phyloP scores from a whole-genome alignment of 2,888 invertebrate genomes.

The Bombyx huttoni region DNA sequence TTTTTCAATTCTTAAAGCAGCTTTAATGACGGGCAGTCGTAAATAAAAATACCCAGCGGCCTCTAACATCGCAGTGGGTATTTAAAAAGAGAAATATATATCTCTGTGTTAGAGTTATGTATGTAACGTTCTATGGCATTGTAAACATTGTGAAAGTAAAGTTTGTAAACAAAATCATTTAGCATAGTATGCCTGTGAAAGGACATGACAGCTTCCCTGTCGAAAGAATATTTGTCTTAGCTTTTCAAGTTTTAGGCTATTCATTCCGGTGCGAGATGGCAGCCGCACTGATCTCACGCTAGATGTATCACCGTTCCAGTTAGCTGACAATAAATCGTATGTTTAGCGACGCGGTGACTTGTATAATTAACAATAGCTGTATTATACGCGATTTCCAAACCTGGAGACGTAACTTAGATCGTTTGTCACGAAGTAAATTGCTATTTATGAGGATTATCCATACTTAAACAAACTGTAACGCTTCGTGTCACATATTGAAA shows the following conservation, averaged over 20 bases:
- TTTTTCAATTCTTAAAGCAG: conserved; percentile 40
- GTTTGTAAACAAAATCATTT: conserved; percentile 15
- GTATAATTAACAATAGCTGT: conserved; percentile 68
- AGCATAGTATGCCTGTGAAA: conserved; percentile 33
- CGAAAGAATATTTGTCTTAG: conserved; percentile 36
- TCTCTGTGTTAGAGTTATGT: conserved; percentile 12
- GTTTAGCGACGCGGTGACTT: conserved; percentile 64
- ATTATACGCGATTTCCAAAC: conserved; percentile 69
- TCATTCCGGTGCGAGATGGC: conserved; percentile 29
- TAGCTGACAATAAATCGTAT: conserved; percentile 65
- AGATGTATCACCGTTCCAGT: conserved; percentile 56
- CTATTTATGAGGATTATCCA: conserved; percentile 66
- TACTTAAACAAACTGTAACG: conserved; percentile 34
- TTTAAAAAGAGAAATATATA: conserved; percentile 5
- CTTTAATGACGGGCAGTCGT: conserved; percentile 25
- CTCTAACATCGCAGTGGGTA: conserved; percentile 29
- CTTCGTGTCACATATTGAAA: conserved; percentile 19
- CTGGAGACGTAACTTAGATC: conserved; percentile 46
- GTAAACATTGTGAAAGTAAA: conserved; percentile 14
- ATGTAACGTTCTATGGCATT: conserved; percentile 16
- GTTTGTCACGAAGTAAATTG: conserved; percentile 66
- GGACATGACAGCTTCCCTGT: conserved; percentile 20
- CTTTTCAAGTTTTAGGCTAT: conserved; percentile 45
- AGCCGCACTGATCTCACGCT: conserved; percentile 47
- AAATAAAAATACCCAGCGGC: conserved; percentile 30